These are phyloP conservation scores for Lithophane ornitopus DNA, from an alignment of 2,888 invertebrate genomes.

Conservation along the genomic window DNA sequence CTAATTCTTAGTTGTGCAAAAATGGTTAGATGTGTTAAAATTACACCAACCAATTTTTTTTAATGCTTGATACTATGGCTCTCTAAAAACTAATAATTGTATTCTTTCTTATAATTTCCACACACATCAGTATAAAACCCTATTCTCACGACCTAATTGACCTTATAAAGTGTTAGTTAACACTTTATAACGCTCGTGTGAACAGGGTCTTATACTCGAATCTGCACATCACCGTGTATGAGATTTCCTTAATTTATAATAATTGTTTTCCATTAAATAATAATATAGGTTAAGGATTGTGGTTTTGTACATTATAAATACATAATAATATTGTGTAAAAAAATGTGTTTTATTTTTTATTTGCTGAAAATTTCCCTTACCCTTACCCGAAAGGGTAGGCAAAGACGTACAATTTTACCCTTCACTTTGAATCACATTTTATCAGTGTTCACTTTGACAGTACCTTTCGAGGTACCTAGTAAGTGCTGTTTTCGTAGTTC, in stretches of 20 bases:
- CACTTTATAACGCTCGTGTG: constrained; percentile 5
- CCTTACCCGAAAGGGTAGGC: too few relatives aligned
- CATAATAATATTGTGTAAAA: constrained; percentile 40
- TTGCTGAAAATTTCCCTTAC: not conserved
- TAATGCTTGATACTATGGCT: not conserved
- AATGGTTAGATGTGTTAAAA: constrained; percentile 30
- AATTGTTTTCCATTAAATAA: constrained; percentile 49
- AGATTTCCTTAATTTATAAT: constrained; percentile 56
- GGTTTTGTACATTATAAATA: constrained; percentile 69
- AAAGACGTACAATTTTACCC: too few relatives aligned
- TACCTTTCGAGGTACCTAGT: too few relatives aligned
- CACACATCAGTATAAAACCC: not conserved
- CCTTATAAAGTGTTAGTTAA: not conserved
- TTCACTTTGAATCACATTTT: too few relatives aligned
- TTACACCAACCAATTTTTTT: not conserved
- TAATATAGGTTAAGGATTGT: constrained; percentile 61
- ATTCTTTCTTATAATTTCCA: not conserved
- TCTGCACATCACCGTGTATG: constrained; percentile 4
- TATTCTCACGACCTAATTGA: not conserved
- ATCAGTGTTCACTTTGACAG: too few relatives aligned
- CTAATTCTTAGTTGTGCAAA: not conserved
- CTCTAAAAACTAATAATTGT: not conserved
- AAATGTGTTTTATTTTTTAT: constrained; percentile 19
- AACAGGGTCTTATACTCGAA: constrained; percentile 3
- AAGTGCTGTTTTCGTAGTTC: too few relatives aligned